Evolutionary conservation across 1,140 invertebrate species (phyloP).

Genomic region (Phymastichus coffea): DNA sequence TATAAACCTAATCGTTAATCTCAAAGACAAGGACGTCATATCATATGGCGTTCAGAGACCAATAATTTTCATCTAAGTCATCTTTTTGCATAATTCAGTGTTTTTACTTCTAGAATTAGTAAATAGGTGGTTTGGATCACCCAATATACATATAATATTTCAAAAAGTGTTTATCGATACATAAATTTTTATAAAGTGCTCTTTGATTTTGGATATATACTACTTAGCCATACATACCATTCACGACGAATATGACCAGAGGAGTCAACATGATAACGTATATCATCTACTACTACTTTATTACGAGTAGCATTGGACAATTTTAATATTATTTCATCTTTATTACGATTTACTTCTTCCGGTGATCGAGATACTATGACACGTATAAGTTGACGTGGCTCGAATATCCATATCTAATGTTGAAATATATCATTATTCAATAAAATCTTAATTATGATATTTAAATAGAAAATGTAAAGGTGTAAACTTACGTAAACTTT

Average conservation of each 20-base stretch:
- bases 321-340: conserved; percentile 69
- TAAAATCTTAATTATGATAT: conserved; percentile 2
- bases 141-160: too few relatives aligned
- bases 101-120: too few relatives aligned
- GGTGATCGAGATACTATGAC: conserved; percentile 78
- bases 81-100: too few relatives aligned
- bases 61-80: too few relatives aligned
- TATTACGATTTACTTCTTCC: conserved; percentile 68
- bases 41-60: too few relatives aligned
- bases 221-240: conserved; percentile 56
- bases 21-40: too few relatives aligned
- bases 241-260: conserved; percentile 69
- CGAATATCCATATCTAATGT: conserved; percentile 82
- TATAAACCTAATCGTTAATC: too few relatives aligned
- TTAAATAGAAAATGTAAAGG: conserved; percentile 2
- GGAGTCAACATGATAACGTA: conserved; percentile 72
- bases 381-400: conserved; percentile 74
- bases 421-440: conserved; percentile 3
- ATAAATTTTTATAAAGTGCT: too few relatives aligned
- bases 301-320: conserved; percentile 75
- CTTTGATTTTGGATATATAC: too few relatives aligned
- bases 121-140: too few relatives aligned
- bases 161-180: too few relatives aligned
- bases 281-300: conserved; percentile 76
- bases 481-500: conserved; percentile 72